phyloP scores from a whole-genome alignment of 2,888 invertebrate species.

The Phytoseiulus persimilis region DNA sequence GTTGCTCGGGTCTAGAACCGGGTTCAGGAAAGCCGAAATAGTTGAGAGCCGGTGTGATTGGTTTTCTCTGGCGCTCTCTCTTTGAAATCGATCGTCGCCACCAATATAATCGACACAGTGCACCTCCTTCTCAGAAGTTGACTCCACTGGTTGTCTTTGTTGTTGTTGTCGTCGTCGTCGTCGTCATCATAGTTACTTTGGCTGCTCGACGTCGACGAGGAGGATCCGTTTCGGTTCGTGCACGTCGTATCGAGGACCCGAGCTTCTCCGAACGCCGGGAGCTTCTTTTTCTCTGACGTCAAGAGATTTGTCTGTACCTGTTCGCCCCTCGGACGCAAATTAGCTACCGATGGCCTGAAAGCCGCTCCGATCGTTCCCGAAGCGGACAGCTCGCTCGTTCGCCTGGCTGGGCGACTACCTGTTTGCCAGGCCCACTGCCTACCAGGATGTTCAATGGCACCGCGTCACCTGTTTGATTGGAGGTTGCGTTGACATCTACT shows the following conservation, averaged over 20 bases:
- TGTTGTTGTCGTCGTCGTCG: background rate
- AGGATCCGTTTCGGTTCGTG: constrained; percentile 5
- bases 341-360: background rate
- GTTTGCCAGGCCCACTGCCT: background rate
- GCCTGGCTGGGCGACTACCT: background rate
- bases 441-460: background rate
- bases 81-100: constrained; percentile 5
- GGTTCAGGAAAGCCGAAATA: background rate
- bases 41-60: background rate
- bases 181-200: background rate
- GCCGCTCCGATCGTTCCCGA: background rate
- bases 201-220: background rate
- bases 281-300: background rate
- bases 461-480: constrained; percentile 5
- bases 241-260: background rate
- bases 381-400: too few species aligned
- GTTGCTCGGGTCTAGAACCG: background rate
- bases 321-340: background rate
- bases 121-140: background rate
- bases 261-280: background rate
- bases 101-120: constrained; percentile 5
- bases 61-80: background rate
- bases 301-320: background rate
- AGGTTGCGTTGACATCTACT: constrained; percentile 5
- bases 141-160: background rate